Base-by-base conservation (phyloP, 2,113 vertebrate species). In the Marmota monax region DNA sequence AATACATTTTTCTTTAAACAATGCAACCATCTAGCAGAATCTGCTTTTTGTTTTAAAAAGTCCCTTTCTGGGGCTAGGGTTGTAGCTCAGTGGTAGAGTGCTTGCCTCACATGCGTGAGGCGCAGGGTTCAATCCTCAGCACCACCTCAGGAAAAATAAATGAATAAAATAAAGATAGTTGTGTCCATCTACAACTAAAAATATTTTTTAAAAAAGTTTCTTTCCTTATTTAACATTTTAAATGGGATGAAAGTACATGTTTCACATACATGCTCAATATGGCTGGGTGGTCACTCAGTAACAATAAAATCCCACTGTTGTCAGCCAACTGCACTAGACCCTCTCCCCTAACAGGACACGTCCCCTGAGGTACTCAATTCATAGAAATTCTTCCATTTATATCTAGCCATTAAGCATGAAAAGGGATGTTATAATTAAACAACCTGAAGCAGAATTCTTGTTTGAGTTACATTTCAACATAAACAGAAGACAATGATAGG, bases 321-420 rank as follows among this genome's bases (percentile, higher is more conserved):
- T 23, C 27, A 56, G 67, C 25, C 72, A 74, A 5, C 7, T 82
- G 32, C 25, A 69, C 17, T 39, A 53, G 61, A 72, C 14, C 63
- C 22, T 37, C 5, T 82, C 37, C 42, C 8, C 42, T 18, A 45
- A 32, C 22, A 90, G n/a, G 88, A 77, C 56, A 48, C 11, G 11
- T 53, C 39, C 37, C 82, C 51, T 48, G 73, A 84, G 80, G 29
- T 18, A 67, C 42, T 80, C 56, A 69, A 67, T 48, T 83, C 72
- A 77, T 3, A 90, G 80, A 92, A 69, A 72, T 77, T 72, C 48
- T 92, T 96, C 83, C 77, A 34, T 70, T 96, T 74, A 96, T 16
- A 77, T 69, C 42, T 70, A 73, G 34, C 70, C 93, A 86, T 51
- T 53, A 84, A 83, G 32, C 7, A 12, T 42, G 69, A 51, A 77